phyloP scores from a whole-genome alignment of 2,113 vertebrate species.

The Rhombomys opimus region DNA sequence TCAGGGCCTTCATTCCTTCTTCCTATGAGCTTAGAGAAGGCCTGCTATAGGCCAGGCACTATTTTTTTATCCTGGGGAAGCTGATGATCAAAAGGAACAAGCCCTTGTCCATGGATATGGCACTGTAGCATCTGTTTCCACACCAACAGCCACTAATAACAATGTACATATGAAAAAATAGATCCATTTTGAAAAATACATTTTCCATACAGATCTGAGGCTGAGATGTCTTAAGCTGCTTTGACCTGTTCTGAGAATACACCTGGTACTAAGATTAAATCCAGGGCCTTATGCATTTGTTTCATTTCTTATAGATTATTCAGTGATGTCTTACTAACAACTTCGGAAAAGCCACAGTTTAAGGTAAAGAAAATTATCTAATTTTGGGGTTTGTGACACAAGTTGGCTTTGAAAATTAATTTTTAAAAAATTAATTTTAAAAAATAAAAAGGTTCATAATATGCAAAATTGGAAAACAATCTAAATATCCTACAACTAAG shows the following conservation, averaged over 20 bases:
- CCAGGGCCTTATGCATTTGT: background rate
- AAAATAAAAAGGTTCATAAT: background rate
- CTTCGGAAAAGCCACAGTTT: constrained; percentile 95
- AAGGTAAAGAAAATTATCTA: constrained; percentile 89
- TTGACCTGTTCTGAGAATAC: background rate
- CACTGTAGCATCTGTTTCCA: background rate
- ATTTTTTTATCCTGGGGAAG: background rate
- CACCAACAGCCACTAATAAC: background rate
- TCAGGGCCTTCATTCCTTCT: background rate
- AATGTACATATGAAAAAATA: background rate
- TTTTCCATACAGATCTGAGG: background rate
- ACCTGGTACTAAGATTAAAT: background rate
- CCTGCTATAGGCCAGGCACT: background rate
- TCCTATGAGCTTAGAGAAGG: background rate
- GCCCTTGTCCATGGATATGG: background rate
- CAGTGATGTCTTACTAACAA: constrained; percentile 92
- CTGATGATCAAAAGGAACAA: background rate
- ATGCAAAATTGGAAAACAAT: background rate
- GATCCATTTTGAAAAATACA: background rate
- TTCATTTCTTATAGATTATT: constrained; percentile 91
- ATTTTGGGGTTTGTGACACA: constrained; percentile 27
- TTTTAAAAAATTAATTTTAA: background rate
- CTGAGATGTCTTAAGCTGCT: background rate
- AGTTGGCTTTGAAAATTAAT: constrained; percentile 45
- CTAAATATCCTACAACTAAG: constrained; percentile 11